Evolutionary conservation across 2,113 vertebrate genomes (phyloP).

Genomic region (Boulengeromyrus knoepffleri): DNA sequence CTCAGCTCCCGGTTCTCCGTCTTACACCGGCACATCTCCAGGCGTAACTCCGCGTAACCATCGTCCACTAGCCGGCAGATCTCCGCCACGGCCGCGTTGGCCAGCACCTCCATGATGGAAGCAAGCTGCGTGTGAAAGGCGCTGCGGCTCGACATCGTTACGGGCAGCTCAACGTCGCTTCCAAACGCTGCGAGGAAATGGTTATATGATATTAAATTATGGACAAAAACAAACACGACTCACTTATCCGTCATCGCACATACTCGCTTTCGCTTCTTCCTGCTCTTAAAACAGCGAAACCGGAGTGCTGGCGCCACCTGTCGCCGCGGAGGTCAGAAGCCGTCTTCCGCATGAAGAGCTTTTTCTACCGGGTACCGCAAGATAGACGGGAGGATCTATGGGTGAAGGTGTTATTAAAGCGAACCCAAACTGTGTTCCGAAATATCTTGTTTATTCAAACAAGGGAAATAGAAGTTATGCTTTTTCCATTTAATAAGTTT

Average conservation of each 20-base stretch:
- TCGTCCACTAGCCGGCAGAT: slow-evolving; percentile 37
- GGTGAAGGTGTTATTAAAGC: not conserved
- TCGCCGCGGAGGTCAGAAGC: not conserved
- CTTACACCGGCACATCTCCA: slow-evolving; percentile 29
- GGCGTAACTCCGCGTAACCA: slow-evolving; percentile 24
- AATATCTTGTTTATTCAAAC: not conserved
- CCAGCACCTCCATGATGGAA: slow-evolving; percentile 37
- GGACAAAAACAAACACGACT: not conserved
- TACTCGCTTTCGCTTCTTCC: not conserved
- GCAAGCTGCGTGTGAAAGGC: slow-evolving; percentile 31
- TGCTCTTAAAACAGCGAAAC: not conserved
- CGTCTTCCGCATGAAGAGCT: not conserved
- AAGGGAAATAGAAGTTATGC: not conserved
- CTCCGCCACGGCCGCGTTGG: slow-evolving; percentile 33
- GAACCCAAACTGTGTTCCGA: not conserved
- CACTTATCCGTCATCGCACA: not conserved
- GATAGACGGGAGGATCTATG: not conserved
- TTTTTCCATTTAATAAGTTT: not conserved
- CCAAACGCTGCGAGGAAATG: not conserved
- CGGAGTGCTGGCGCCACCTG: not conserved
- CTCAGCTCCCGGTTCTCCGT: slow-evolving; percentile 31
- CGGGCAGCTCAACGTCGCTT: not conserved
- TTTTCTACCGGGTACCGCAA: not conserved
- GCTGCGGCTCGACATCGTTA: slow-evolving; percentile 16
- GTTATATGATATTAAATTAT: not conserved